Evolutionary conservation across 2,888 invertebrate genomes (phyloP).

Genomic region (Microctonus brassicae): DNA sequence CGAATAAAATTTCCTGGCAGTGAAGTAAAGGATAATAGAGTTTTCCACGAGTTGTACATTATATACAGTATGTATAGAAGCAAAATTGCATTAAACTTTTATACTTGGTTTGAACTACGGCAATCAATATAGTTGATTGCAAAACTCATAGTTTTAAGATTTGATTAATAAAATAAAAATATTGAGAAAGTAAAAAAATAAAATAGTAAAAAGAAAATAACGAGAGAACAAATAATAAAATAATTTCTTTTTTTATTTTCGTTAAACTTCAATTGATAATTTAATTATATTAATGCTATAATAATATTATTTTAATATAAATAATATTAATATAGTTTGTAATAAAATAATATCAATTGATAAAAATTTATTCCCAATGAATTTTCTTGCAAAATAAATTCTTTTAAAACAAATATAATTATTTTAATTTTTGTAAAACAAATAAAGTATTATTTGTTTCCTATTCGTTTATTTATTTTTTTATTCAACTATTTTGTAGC

Average conservation of each 20-base stretch:
- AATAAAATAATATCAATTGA: too few species aligned
- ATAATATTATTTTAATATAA: too few species aligned
- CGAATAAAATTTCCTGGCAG: conserved; percentile 25
- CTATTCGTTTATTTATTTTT: not conserved
- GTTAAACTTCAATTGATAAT: too few species aligned
- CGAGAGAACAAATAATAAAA: not conserved
- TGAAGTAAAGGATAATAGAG: conserved; percentile 28
- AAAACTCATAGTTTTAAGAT: conserved; percentile 15
- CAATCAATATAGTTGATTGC: conserved; percentile 20
- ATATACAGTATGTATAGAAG: conserved; percentile 16
- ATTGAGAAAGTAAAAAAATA: too few species aligned
- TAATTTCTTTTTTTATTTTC: not conserved
- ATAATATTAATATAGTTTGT: too few species aligned
- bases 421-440: too few species aligned
- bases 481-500: not conserved
- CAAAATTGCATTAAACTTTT: conserved; percentile 41
- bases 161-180: not conserved
- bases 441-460: too few species aligned
- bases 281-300: too few species aligned
- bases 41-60: conserved; percentile 11
- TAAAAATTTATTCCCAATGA: too few species aligned
- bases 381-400: too few species aligned
- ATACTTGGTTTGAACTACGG: conserved; percentile 12
- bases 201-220: not conserved
- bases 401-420: too few species aligned